Percentiles rank a stretch among this genome's conserved stretches.
Conservation (phyloP, 2,888 invertebrate species). For the Aleiodes leptofemur region DNA sequence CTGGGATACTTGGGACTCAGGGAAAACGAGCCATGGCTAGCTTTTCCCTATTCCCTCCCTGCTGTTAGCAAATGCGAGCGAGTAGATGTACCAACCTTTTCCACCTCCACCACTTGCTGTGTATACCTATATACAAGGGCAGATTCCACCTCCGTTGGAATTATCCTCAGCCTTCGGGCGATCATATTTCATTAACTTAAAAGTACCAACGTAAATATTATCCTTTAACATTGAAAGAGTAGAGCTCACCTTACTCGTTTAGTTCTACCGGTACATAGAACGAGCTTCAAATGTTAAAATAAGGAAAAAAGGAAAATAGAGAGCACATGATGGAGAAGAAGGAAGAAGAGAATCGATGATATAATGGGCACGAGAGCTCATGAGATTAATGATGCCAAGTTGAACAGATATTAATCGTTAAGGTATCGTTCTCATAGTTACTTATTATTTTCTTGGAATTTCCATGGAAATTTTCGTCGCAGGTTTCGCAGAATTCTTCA, state of each 20-base stretch:
- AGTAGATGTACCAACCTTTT: not conserved
- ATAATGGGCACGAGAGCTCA: conserved; percentile 4
- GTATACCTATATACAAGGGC: not conserved
- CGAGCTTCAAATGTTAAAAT: conserved; percentile 6
- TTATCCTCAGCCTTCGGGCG: conserved; percentile 42
- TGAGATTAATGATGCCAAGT: too few relatives aligned
- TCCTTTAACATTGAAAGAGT: conserved; percentile 34
- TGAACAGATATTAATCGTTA: too few relatives aligned
- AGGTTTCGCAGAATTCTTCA: too few relatives aligned
- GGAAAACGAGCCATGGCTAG: conserved; percentile 15
- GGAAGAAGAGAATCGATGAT: not conserved
- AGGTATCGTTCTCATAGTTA: too few relatives aligned
- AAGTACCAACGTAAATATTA: conserved; percentile 46
- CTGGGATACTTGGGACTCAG: conserved; percentile 25
- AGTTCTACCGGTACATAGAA: not conserved
- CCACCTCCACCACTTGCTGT: not conserved
- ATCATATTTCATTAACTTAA: conserved; percentile 45
- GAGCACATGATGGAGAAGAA: not conserved
- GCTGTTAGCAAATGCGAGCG: not conserved
- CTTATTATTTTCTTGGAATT: too few relatives aligned
- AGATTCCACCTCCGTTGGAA: conserved; percentile 24
- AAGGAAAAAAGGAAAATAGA: conserved; percentile 22
- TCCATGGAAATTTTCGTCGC: too few relatives aligned
- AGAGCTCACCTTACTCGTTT: conserved; percentile 30
- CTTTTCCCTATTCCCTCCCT: not conserved